Conservation (phyloP, 2,113 vertebrate species). For the Bettongia penicillata region DNA sequence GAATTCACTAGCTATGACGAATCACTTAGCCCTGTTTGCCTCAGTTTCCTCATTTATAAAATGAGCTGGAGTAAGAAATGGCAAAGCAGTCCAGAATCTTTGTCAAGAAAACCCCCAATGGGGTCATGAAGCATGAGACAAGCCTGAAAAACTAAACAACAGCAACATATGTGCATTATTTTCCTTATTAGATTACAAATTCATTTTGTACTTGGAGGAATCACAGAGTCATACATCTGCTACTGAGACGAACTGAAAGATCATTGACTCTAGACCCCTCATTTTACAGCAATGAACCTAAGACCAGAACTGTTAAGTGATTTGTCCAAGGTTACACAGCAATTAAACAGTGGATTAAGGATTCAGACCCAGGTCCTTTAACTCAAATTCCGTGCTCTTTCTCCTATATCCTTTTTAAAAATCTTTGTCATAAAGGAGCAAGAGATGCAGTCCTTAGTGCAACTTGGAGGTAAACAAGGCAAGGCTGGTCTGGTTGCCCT, state of each 20-base stretch:
- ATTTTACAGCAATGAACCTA: background rate
- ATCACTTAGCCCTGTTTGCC: no score
- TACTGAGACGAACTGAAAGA: background rate
- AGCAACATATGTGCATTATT: background rate
- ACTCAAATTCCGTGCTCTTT: background rate
- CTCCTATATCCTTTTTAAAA: background rate
- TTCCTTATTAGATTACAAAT: background rate
- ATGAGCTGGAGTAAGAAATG: no score
- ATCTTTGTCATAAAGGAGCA: no score
- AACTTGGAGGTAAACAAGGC: no score
- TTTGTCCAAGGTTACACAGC: background rate
- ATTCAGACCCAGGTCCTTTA: background rate
- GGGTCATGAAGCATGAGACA: no score
- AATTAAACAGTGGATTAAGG: background rate
- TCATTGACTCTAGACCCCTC: background rate
- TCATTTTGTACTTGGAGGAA: background rate
- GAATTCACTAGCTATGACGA: no score
- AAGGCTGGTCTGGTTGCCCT: no score
- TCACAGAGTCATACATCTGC: background rate
- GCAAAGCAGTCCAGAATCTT: no score
- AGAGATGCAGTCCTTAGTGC: no score
- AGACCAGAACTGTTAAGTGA: background rate
- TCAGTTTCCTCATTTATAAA: no score
- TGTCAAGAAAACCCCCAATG: no score
- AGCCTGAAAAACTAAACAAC: no score